These are phyloP conservation scores for Centruroides vittatus DNA, from an alignment of 1,140 invertebrate species.

Conservation along the genomic window DNA sequence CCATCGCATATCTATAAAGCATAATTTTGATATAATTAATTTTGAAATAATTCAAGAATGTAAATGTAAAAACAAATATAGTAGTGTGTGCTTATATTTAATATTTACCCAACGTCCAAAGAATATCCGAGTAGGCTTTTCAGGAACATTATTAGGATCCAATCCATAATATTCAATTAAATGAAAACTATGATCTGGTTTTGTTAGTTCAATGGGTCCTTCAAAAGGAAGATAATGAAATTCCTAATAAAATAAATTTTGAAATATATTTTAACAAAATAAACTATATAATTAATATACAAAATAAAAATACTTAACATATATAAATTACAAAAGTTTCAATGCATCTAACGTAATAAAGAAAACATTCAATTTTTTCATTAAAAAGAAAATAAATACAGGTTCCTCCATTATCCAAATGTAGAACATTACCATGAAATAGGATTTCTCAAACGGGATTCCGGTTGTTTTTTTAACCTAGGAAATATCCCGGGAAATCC, in stretches of 20 bases:
- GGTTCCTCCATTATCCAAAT: too few relatives aligned
- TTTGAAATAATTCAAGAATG: too few relatives aligned
- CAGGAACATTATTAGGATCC: slow-evolving; percentile 52
- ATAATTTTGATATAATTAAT: background rate
- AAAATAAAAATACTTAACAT: too few relatives aligned
- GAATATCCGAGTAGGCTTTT: slow-evolving; percentile 54
- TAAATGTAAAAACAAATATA: too few relatives aligned
- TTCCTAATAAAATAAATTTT: slow-evolving; percentile 37
- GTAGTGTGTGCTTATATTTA: too few relatives aligned
- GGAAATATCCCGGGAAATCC: too few relatives aligned
- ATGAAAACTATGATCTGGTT: slow-evolving; percentile 60
- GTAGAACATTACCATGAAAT: too few relatives aligned
- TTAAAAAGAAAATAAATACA: too few relatives aligned
- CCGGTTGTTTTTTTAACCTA: too few relatives aligned
- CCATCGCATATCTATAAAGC: slow-evolving; percentile 50
- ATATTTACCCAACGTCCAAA: slow-evolving; percentile 67
- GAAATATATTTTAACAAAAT: background rate
- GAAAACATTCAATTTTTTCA: background rate
- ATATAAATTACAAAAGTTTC: too few relatives aligned
- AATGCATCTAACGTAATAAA: too few relatives aligned
- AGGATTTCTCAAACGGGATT: too few relatives aligned
- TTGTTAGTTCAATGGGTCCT: slow-evolving; percentile 63
- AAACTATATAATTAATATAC: slow-evolving; percentile 1
- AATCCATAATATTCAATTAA: slow-evolving; percentile 80
- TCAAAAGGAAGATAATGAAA: slow-evolving; percentile 64